Evolutionary conservation across 2,113 vertebrate genomes (phyloP), one percentile per base, ranked within the genome.

Genomic region (Eulacestoma nigropectus): DNA sequence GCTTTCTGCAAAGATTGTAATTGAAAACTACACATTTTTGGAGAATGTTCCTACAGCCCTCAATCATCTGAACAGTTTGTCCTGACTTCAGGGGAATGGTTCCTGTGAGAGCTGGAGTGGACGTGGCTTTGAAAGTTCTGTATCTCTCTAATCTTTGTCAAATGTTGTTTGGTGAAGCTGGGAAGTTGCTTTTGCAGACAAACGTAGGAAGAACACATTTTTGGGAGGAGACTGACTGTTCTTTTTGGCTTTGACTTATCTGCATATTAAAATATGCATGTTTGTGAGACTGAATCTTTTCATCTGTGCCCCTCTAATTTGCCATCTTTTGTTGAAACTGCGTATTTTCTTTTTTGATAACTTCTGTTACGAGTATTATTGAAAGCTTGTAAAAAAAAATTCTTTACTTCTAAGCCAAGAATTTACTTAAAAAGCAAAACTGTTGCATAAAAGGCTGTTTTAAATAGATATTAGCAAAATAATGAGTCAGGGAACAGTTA

Each of bases 401-500:
- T 53, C 73, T 90, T 68, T 70, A 23, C 26, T 87, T 95, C 59
- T 63, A 77, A 93, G 96, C 88, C 96, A 97, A 95, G 89, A 90
- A 83, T 79, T 89, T 41, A 84, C 30, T 37, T 84, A 42, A 95
- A 91, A 73, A 62, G 12, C 32, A 68, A 72, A 86, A 33, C 70
- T 63, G 78, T 95, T 95, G 70, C 75, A 41, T 91, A 89, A 94
- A 94, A 65, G 84, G 47, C 55, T 91, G 39, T 90, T 90, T 89
- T 68, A 93, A 95, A 92, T 93, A 94, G 87, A 59, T 33, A 86
- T 62, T 75, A 86, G 18, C 64, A 60, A 67, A 87, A 19, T 67
- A 96, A 84, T 77, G 91, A 94, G 57, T 95, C 93, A 94, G 84
- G 39, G 49, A 94, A 78, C 75, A 55, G 87, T 96, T 93, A 95